These are phyloP conservation scores for Meloidogyne chitwoodi DNA, from an alignment of 1,140 invertebrate species.

Conservation along the genomic window DNA sequence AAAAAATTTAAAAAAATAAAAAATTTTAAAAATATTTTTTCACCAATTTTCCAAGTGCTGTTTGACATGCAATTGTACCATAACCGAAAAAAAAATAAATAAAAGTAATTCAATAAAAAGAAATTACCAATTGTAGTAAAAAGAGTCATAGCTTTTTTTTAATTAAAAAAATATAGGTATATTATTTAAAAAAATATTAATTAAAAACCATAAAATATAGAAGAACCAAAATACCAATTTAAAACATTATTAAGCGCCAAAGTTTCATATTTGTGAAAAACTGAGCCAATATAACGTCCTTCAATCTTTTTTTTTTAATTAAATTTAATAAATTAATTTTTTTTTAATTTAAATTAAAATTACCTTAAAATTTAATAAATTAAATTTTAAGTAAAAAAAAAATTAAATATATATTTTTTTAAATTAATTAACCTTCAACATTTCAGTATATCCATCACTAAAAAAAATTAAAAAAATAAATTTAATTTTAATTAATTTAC, in stretches of 20 bases:
- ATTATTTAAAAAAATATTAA: not conserved
- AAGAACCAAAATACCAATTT: constrained; percentile 36
- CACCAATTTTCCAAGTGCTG: constrained; percentile 29
- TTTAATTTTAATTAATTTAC: not conserved
- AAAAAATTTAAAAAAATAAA: not conserved
- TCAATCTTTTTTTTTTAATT: too few relatives aligned
- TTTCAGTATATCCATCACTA: constrained; percentile 29
- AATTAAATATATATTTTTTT: not conserved
- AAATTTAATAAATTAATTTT: too few relatives aligned
- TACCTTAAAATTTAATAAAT: too few relatives aligned
- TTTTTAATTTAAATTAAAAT: too few relatives aligned
- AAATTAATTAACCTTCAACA: constrained; percentile 25
- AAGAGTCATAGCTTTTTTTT: constrained; percentile 28
- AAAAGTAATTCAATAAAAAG: not conserved
- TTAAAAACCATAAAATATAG: constrained; percentile 32
- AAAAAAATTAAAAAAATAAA: not conserved
- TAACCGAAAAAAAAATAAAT: not conserved
- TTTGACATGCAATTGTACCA: constrained; percentile 38
- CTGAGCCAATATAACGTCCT: constrained; percentile 29
- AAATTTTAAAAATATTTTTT: not conserved
- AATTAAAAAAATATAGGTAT: not conserved
- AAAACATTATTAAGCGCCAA: constrained; percentile 12
- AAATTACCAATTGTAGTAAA: constrained; percentile 27
- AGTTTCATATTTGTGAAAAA: constrained; percentile 41
- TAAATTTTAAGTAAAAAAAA: not conserved